These are phyloP conservation scores for human (Homo sapiens) DNA, from an alignment of 2,113 vertebrate species.

Conservation along the genomic window DNA sequence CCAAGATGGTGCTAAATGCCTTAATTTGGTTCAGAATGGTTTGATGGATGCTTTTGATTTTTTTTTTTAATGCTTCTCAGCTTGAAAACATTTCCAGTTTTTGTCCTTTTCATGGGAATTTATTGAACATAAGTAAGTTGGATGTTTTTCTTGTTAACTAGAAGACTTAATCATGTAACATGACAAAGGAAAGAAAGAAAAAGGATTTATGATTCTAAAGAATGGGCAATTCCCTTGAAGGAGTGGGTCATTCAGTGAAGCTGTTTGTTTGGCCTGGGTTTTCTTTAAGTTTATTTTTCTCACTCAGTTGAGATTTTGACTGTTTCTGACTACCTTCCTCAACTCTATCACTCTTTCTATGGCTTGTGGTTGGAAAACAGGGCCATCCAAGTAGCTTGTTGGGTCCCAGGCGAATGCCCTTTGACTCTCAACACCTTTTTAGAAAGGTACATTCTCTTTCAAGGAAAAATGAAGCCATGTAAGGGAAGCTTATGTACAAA, in stretches of 20 bases:
- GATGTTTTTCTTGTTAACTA: slow-evolving; percentile 67
- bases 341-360: not conserved
- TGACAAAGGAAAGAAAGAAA: slow-evolving; percentile 53
- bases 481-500: not conserved
- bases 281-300: slow-evolving; percentile 21
- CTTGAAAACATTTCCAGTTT: slow-evolving; percentile 49
- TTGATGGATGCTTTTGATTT: slow-evolving; percentile 41
- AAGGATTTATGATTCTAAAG: not conserved
- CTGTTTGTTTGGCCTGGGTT: not conserved
- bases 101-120: slow-evolving; percentile 49
- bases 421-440: not conserved
- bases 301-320: not conserved
- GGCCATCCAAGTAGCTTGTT: not conserved
- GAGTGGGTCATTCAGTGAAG: not conserved
- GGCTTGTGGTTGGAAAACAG: not conserved
- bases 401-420: not conserved
- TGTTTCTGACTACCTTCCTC: not conserved
- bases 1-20: not conserved
- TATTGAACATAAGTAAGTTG: slow-evolving; percentile 52
- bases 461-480: not conserved
- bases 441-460: not conserved
- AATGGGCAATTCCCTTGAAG: not conserved
- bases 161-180: slow-evolving; percentile 33
- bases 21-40: slow-evolving; percentile 27
- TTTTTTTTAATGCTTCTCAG: not conserved